A percentile compares a stretch with the other conserved stretches of the same genome.
phyloP scores from a whole-genome alignment of 2,797 vertebrate species.

The Gymnoscopelus braueri region DNA sequence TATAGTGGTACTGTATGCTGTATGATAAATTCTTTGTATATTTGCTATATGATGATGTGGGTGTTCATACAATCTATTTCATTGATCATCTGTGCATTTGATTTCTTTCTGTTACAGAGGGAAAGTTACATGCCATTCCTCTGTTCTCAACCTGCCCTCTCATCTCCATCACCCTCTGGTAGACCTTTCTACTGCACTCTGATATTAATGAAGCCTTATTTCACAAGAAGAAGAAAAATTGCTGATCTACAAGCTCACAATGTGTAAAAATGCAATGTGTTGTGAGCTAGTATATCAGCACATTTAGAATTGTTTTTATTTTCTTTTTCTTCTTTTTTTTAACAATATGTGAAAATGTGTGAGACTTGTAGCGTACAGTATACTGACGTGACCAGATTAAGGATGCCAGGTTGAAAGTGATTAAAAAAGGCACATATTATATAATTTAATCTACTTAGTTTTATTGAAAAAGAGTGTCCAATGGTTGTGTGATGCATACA shows the following conservation, averaged over 20 bases:
- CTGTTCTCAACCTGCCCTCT: constrained; percentile 48
- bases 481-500: neutral
- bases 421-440: neutral
- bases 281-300: neutral
- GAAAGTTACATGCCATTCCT: constrained; percentile 52
- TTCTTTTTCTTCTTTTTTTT: neutral
- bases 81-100: neutral
- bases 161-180: constrained; percentile 65
- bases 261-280: no score
- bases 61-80: neutral
- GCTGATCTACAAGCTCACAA: no score
- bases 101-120: constrained; percentile 46
- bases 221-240: no score
- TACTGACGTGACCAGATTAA: neutral
- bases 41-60: neutral
- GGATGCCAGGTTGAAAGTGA: neutral
- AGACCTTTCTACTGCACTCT: neutral
- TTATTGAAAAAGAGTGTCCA: neutral
- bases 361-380: no score
- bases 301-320: neutral
- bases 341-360: neutral
- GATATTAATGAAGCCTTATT: no score
- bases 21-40: neutral
- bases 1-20: neutral
- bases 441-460: neutral